These are phyloP conservation scores for Eristalis pertinax DNA, from an alignment of 2,888 invertebrate genomes.

Conservation along the genomic window DNA sequence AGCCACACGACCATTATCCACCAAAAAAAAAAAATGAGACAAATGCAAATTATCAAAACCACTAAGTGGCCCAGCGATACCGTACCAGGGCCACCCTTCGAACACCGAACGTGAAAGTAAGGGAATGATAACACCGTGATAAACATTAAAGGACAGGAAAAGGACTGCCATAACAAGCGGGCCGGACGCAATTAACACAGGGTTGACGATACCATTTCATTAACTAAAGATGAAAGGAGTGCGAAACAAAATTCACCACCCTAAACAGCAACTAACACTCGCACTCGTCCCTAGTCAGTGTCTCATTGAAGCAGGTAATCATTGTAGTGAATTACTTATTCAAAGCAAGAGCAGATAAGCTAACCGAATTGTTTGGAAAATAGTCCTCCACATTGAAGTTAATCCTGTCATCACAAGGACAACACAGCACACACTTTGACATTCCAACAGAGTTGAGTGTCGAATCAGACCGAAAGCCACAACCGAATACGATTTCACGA, in stretches of 20 bases:
- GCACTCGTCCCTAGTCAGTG: background rate
- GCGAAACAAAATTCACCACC: slow-evolving; percentile 42
- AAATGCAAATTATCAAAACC: slow-evolving; percentile 65
- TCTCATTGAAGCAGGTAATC: background rate
- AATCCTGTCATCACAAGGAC: slow-evolving; percentile 16
- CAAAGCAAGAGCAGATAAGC: background rate
- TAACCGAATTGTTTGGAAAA: background rate
- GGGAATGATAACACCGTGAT: slow-evolving; percentile 48
- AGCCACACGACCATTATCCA: background rate
- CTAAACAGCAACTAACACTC: background rate
- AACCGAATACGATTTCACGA: background rate
- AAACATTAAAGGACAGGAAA: slow-evolving; percentile 50
- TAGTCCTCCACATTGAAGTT: background rate
- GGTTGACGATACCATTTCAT: slow-evolving; percentile 55
- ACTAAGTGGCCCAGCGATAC: slow-evolving; percentile 39
- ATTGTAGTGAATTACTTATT: slow-evolving; percentile 1
- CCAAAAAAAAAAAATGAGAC: background rate
- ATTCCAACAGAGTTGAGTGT: slow-evolving; percentile 3
- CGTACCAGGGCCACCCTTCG: slow-evolving; percentile 10
- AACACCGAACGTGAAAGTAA: slow-evolving; percentile 8
- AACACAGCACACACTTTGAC: background rate
- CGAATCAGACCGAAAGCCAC: background rate
- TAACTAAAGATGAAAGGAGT: slow-evolving; percentile 62
- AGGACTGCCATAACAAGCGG: slow-evolving; percentile 40
- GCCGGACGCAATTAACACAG: slow-evolving; percentile 63